Conservation (phyloP, 1,140 invertebrate species). For the Muscidifurax raptorellus region DNA sequence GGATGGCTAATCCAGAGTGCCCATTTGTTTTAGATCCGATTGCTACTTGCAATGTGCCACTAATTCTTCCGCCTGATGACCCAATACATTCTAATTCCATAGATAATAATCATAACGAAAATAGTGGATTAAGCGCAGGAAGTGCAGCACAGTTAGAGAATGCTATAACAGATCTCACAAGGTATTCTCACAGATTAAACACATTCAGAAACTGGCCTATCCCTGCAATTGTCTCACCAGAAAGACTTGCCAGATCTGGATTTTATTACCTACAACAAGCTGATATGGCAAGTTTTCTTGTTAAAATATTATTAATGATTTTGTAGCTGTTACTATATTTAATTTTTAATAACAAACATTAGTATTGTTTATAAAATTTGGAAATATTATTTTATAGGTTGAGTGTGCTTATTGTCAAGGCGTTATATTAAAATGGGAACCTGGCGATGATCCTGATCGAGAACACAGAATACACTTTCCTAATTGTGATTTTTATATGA, state of each 20-base stretch:
- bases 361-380: not conserved
- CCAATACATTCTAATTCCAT: constrained; percentile 12
- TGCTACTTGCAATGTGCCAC: constrained; percentile 81
- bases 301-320: not conserved
- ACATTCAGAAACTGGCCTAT: constrained; percentile 82
- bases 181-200: constrained; percentile 71
- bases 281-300: constrained; percentile 73
- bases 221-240: constrained; percentile 78
- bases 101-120: constrained; percentile 1
- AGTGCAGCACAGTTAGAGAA: not conserved
- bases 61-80: constrained; percentile 55
- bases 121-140: not conserved
- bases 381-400: constrained; percentile 75
- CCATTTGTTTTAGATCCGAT: constrained; percentile 82
- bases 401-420: constrained; percentile 90
- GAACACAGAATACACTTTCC: constrained; percentile 86
- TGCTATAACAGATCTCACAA: not conserved
- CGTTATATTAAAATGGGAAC: constrained; percentile 83
- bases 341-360: not conserved
- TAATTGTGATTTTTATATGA: constrained; percentile 79
- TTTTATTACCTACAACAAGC: constrained; percentile 83
- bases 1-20: constrained; percentile 80
- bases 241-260: constrained; percentile 86
- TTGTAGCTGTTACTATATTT: not conserved
- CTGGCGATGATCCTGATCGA: constrained; percentile 82